A percentile compares a stretch with the other conserved stretches of the same genome.
phyloP scores from a whole-genome alignment of 2,888 invertebrate genomes.

The Microplitis deprimator region DNA sequence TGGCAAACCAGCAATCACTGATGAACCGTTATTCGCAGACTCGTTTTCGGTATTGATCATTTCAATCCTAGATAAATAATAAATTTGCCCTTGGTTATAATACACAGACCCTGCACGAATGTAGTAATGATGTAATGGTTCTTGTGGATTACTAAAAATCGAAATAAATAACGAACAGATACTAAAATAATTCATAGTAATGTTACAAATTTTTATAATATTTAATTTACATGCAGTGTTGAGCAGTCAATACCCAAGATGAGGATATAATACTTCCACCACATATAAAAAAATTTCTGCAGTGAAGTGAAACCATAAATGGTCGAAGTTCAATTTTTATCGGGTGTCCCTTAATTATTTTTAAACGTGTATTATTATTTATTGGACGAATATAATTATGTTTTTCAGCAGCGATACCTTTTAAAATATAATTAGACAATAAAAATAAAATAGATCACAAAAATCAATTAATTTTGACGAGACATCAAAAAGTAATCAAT shows the following conservation, averaged over 20 bases:
- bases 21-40: not conserved
- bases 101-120: slow-evolving; percentile 55
- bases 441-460: slow-evolving; percentile 10
- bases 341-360: slow-evolving; percentile 50
- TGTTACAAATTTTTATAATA: not conserved
- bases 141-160: not conserved
- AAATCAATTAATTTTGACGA: not conserved
- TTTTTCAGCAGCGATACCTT: slow-evolving; percentile 14
- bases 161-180: too few species aligned
- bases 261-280: slow-evolving; percentile 55
- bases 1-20: slow-evolving; percentile 14
- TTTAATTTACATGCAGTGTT: slow-evolving; percentile 56
- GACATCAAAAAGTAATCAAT: not conserved
- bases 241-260: slow-evolving; percentile 55
- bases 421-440: slow-evolving; percentile 39
- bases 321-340: slow-evolving; percentile 48
- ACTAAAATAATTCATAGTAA: slow-evolving; percentile 24
- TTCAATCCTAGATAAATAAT: slow-evolving; percentile 42
- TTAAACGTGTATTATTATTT: slow-evolving; percentile 28
- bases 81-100: slow-evolving; percentile 44
- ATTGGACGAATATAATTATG: not conserved
- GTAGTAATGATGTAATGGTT: slow-evolving; percentile 36
- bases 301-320: slow-evolving; percentile 53
- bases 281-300: slow-evolving; percentile 45
- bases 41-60: slow-evolving; percentile 2